Evolutionary conservation across 2,797 vertebrate species (phyloP).

Genomic region (Buceros bicornis): DNA sequence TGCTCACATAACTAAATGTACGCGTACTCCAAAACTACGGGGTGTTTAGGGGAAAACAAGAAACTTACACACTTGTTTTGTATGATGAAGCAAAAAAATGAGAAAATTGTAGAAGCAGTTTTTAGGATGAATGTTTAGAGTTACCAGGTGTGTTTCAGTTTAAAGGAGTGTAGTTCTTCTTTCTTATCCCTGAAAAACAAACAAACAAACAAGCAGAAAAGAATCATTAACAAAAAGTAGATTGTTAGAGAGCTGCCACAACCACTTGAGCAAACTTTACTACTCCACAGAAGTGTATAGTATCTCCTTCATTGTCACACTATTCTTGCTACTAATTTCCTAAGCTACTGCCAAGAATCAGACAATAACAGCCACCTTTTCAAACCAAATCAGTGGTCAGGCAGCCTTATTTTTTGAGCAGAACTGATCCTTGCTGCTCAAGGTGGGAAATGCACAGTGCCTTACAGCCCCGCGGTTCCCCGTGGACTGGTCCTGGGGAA

Average conservation of each 20-base stretch:
- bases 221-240: neutral
- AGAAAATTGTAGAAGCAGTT: constrained; percentile 67
- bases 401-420: neutral
- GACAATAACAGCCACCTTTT: neutral
- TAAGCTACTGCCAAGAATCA: neutral
- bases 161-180: constrained; percentile 57
- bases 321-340: neutral
- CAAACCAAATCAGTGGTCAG: rapidly evolving
- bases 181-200: constrained; percentile 68
- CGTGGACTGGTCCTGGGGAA: neutral
- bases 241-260: neutral
- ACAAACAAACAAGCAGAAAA: constrained; percentile 23
- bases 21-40: constrained; percentile 36
- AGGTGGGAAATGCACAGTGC: rapidly evolving
- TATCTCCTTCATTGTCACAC: neutral
- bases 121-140: constrained; percentile 60
- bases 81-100: constrained; percentile 55
- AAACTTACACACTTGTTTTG: constrained; percentile 75
- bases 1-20: constrained; percentile 62
- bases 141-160: constrained; percentile 55
- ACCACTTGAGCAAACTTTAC: neutral
- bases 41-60: constrained; percentile 55
- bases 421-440: neutral
- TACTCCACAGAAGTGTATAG: neutral
- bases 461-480: neutral